These are phyloP conservation scores for Pangasius larnaudii DNA, from an alignment of 2,797 vertebrate genomes.

Conservation along the genomic window DNA sequence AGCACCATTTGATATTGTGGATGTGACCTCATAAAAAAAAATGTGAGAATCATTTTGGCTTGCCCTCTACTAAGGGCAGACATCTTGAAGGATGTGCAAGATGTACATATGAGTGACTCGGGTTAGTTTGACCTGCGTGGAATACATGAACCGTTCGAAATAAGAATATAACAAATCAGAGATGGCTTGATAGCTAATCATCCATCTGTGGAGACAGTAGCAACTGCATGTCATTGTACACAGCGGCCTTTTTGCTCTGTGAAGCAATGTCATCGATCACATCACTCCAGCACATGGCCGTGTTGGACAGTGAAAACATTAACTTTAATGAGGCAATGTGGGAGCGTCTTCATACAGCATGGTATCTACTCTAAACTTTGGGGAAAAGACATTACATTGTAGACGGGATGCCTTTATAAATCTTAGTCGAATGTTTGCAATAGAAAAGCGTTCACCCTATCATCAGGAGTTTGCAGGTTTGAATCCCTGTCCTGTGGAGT, in stretches of 20 bases:
- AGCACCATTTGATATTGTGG: conserved; percentile 40
- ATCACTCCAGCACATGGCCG: conserved; percentile 1
- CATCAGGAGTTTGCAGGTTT: neutral
- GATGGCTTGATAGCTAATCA: neutral
- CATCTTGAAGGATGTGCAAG: conserved; percentile 44
- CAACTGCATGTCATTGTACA: conserved; percentile 3
- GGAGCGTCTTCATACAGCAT: conserved; percentile 19
- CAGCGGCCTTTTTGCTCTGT: conserved; percentile 15
- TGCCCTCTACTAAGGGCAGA: conserved; percentile 58
- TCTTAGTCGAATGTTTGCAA: neutral
- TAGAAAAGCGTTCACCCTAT: neutral
- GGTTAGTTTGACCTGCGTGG: conserved; percentile 25
- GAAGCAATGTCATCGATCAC: conserved; percentile 5
- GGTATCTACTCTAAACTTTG: conserved; percentile 24
- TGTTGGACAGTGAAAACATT: conserved; percentile 3
- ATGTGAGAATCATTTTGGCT: conserved; percentile 47
- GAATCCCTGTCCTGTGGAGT: neutral
- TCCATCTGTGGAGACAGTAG: neutral
- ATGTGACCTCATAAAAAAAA: conserved; percentile 52
- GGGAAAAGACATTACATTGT: conserved; percentile 26
- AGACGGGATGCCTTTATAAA: neutral
- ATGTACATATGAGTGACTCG: neutral
- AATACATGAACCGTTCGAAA: conserved; percentile 20
- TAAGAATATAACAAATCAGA: neutral
- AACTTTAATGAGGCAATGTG: conserved; percentile 25